phyloP scores from a whole-genome alignment of 2,113 vertebrate genomes.

The cat (Felis catus) region DNA sequence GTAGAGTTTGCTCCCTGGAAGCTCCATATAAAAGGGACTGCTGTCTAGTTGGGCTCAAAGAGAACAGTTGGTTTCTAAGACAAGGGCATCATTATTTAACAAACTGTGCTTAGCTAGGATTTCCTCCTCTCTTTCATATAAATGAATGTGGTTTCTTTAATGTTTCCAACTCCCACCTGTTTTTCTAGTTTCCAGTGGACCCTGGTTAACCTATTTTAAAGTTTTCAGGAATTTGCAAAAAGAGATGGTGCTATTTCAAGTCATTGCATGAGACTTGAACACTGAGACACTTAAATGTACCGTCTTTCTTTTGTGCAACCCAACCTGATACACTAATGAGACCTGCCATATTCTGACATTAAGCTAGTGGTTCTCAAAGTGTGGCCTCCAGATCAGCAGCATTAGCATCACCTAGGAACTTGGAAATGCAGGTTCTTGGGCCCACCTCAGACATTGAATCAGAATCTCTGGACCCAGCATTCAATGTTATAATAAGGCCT shows the following conservation, averaged over 20 bases:
- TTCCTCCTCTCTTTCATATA: slow-evolving; percentile 56
- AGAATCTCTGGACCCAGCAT: neutral
- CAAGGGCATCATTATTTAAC: slow-evolving; percentile 45
- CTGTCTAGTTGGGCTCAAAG: neutral
- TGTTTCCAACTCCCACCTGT: slow-evolving; percentile 60
- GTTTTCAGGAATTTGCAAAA: slow-evolving; percentile 69
- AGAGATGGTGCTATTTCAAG: slow-evolving; percentile 67
- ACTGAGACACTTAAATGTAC: slow-evolving; percentile 31
- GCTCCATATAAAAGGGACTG: neutral
- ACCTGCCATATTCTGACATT: neutral
- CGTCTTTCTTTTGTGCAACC: slow-evolving; percentile 70
- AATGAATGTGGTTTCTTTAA: slow-evolving; percentile 44
- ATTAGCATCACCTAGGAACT: neutral
- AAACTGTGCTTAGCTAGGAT: slow-evolving; percentile 68
- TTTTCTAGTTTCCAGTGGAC: slow-evolving; percentile 69
- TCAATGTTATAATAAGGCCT: neutral
- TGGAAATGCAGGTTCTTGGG: neutral
- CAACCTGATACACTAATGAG: slow-evolving; percentile 35
- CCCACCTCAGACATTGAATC: neutral
- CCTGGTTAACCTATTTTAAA: slow-evolving; percentile 74
- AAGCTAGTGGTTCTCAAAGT: neutral
- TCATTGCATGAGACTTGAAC: slow-evolving; percentile 73
- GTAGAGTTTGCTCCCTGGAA: neutral
- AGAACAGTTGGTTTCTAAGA: neutral
- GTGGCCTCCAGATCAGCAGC: neutral